These are phyloP conservation scores for Pogonognathellus flavescens DNA, from an alignment of 1,140 invertebrate genomes.

Conservation along the genomic window DNA sequence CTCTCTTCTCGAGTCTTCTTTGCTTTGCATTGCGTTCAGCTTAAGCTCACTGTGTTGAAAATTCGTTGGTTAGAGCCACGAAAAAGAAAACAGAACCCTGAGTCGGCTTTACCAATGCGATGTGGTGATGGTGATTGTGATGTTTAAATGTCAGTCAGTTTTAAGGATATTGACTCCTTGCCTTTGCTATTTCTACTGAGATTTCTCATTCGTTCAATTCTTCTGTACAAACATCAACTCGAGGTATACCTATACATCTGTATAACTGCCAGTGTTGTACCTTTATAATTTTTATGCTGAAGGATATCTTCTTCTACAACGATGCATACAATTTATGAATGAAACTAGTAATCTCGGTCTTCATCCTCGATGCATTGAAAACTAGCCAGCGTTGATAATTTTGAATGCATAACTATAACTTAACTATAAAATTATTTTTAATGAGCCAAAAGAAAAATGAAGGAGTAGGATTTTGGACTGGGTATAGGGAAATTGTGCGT, in stretches of 20 bases:
- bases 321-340: background rate
- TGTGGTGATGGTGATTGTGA: slow-evolving; percentile 48
- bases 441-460: too few species aligned
- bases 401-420: background rate
- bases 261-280: background rate
- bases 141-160: slow-evolving; percentile 42
- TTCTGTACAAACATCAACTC: background rate
- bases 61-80: slow-evolving; percentile 9
- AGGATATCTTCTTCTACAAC: background rate
- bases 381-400: background rate
- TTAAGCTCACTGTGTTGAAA: background rate
- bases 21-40: slow-evolving; percentile 7
- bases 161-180: slow-evolving; percentile 34
- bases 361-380: too few species aligned
- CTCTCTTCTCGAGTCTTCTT: background rate
- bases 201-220: background rate
- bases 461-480: too few species aligned
- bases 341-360: background rate
- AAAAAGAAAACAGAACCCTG: slow-evolving; percentile 34
- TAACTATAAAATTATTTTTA: too few species aligned
- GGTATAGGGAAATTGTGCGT: background rate
- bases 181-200: background rate
- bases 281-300: background rate
- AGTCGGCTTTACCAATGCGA: slow-evolving; percentile 27
- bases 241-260: background rate